Percentiles rank a stretch among this genome's conserved stretches.
Evolutionary conservation across 2,113 vertebrate genomes (phyloP).

Genomic region (Cynoglossus semilaevis): DNA sequence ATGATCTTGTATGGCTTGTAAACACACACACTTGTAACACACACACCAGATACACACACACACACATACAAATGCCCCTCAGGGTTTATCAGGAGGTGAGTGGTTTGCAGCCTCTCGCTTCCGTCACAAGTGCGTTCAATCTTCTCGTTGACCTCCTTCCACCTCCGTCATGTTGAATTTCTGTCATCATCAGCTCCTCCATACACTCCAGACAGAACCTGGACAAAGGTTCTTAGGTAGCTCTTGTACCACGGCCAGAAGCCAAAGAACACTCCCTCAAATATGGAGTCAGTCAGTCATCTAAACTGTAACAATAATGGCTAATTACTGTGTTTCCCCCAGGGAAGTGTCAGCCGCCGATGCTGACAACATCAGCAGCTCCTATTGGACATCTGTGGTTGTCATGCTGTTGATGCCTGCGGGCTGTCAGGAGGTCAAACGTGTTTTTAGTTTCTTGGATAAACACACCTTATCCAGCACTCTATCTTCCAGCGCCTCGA

Average conservation of each 20-base stretch:
- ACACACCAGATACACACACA: constrained; percentile 10
- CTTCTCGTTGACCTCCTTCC: constrained; percentile 19
- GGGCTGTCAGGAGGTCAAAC: constrained; percentile 16
- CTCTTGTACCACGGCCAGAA: background rate
- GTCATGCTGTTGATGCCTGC: constrained; percentile 17
- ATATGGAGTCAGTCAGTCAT: constrained; percentile 2
- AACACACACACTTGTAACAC: constrained; percentile 14
- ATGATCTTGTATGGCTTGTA: constrained; percentile 23
- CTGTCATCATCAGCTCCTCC: constrained; percentile 3
- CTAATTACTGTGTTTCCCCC: constrained; percentile 17
- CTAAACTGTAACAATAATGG: constrained; percentile 13
- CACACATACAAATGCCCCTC: constrained; percentile 8
- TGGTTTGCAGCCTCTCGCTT: constrained; percentile 38
- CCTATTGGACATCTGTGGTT: constrained; percentile 11
- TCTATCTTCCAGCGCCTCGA: background rate
- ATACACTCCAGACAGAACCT: constrained; percentile 5
- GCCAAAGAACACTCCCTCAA: constrained; percentile 8
- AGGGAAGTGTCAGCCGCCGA: background rate
- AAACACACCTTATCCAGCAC: constrained; percentile 3
- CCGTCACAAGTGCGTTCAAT: constrained; percentile 45
- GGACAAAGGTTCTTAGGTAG: background rate
- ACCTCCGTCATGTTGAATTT: constrained; percentile 44
- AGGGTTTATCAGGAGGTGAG: constrained; percentile 18
- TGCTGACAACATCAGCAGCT: constrained; percentile 30
- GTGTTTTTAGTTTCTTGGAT: background rate